These are phyloP conservation scores for Microplitis demolitor DNA, from an alignment of 1,140 invertebrate genomes.

Conservation along the genomic window DNA sequence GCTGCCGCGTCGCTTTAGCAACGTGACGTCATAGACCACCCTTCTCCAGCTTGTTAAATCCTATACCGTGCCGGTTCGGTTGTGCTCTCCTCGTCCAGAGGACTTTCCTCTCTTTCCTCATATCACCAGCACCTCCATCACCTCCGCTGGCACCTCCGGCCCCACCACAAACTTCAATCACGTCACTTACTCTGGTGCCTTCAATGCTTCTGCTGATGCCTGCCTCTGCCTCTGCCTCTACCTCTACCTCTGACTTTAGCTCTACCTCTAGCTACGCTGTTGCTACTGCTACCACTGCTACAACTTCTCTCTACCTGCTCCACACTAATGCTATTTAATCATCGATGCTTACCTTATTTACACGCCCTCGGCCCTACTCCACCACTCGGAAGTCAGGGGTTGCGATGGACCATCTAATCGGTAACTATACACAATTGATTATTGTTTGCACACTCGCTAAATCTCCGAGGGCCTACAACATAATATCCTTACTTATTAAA, in stretches of 20 bases:
- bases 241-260: background rate
- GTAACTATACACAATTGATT: background rate
- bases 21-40: slow-evolving; percentile 58
- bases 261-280: background rate
- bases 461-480: background rate
- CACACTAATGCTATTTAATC: slow-evolving; percentile 4
- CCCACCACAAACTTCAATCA: too few relatives aligned
- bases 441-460: slow-evolving; percentile 4
- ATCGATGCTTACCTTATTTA: slow-evolving; percentile 9
- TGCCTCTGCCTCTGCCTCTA: background rate
- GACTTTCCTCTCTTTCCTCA: too few relatives aligned
- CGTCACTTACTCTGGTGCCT: too few relatives aligned
- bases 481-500: too few relatives aligned
- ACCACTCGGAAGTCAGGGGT: background rate
- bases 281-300: background rate
- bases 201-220: too few relatives aligned
- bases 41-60: background rate
- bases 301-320: background rate
- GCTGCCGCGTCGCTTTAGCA: slow-evolving; percentile 61
- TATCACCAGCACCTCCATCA: too few relatives aligned
- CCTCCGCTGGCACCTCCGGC: too few relatives aligned
- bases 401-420: slow-evolving; percentile 17
- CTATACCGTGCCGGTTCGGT: too few relatives aligned
- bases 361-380: background rate
- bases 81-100: too few relatives aligned